phyloP scores from a whole-genome alignment of 1,140 invertebrate species.

The Trachymyrmex cornetzi region DNA sequence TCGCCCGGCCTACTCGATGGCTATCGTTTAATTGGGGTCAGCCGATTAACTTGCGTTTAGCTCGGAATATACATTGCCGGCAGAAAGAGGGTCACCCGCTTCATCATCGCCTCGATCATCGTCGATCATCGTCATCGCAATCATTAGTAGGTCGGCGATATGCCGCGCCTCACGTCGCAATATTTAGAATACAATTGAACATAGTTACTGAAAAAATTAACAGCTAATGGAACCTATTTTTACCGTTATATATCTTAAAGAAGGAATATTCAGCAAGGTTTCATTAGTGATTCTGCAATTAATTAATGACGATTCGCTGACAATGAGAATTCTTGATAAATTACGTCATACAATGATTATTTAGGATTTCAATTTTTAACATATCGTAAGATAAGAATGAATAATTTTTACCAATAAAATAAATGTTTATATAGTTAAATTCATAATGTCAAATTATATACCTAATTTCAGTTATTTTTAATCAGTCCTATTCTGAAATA shows the following conservation, averaged over 20 bases:
- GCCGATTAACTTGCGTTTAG: conserved; percentile 69
- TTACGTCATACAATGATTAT: background rate
- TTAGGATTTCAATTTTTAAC: background rate
- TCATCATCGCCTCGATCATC: conserved; percentile 64
- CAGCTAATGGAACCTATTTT: background rate
- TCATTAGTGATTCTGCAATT: background rate
- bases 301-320: conserved; percentile 9
- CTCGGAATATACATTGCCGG: conserved; percentile 29
- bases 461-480: too few relatives aligned
- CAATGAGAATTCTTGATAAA: background rate
- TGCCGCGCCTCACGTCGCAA: conserved; percentile 26
- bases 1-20: conserved; percentile 65
- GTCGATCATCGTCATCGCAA: conserved; percentile 59
- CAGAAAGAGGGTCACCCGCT: conserved; percentile 63
- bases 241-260: background rate
- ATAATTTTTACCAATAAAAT: background rate
- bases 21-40: conserved; percentile 76
- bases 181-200: conserved; percentile 35
- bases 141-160: conserved; percentile 52
- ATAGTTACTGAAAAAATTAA: background rate
- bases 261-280: background rate
- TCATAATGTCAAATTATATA: too few relatives aligned
- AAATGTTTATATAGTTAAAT: too few relatives aligned
- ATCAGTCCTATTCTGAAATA: too few relatives aligned
- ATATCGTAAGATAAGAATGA: background rate